These are phyloP conservation scores for Trichonephila clavata DNA, from an alignment of 1,140 invertebrate genomes.

Conservation along the genomic window DNA sequence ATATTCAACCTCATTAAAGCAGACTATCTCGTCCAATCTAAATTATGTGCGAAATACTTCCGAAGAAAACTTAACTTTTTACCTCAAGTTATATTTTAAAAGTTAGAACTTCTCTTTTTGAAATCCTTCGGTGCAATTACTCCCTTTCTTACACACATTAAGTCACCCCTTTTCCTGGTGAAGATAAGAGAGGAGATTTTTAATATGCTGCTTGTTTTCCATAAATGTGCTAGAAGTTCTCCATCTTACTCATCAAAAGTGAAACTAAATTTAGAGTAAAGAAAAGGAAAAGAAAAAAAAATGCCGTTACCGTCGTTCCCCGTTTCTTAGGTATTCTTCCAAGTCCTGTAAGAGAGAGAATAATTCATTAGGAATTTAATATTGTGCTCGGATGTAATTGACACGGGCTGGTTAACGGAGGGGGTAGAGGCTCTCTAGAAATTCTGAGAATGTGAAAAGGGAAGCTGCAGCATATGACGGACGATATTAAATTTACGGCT, in stretches of 20 bases:
- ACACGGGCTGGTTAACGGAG: constrained; percentile 45
- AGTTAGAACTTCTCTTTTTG: constrained; percentile 11
- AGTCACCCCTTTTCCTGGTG: background rate
- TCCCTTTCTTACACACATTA: background rate
- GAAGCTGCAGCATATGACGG: constrained; percentile 58
- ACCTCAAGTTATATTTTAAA: background rate
- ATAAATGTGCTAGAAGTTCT: background rate
- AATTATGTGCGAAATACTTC: background rate
- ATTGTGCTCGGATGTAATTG: constrained; percentile 72
- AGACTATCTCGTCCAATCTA: background rate
- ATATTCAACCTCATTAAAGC: background rate
- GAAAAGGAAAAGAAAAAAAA: background rate
- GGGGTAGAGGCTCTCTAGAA: constrained; percentile 36
- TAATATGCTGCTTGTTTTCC: constrained; percentile 69
- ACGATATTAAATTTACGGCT: constrained; percentile 71
- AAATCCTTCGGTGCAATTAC: background rate
- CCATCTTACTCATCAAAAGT: constrained; percentile 38
- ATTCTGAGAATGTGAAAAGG: constrained; percentile 65
- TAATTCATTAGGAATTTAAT: constrained; percentile 75
- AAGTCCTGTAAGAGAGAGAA: constrained; percentile 39
- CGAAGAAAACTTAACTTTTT: background rate
- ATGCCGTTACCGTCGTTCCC: background rate
- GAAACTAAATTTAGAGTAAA: constrained; percentile 67
- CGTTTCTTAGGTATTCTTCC: constrained; percentile 10
- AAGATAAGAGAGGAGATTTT: constrained; percentile 57